Base-by-base conservation (phyloP, 2,888 invertebrate species). In the Fissipunctia ypsillon region DNA sequence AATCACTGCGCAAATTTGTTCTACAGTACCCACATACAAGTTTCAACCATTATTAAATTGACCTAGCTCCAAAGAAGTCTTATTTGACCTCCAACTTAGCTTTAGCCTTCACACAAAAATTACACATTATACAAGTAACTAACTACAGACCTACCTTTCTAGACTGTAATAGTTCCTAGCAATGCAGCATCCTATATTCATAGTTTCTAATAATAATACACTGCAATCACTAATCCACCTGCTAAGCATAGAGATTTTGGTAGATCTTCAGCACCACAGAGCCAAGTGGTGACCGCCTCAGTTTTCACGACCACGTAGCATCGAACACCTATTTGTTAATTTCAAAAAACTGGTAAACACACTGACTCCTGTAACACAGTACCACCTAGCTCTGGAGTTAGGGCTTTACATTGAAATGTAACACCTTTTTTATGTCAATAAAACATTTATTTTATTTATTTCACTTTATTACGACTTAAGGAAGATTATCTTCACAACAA, bases 41-140 rank as follows among this genome's bases (percentile, higher is more conserved):
- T 93, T 93, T 76, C 91, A 92, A 92, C 89, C 89, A 91, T 92
- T 93, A 93, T 92, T 91, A 92, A 92, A 93, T 91, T 91, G 89
- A 91, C 90, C 91, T 88, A 91, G 88, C 91, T 90, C 81, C 76
- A 85, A 89, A 76, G 80, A 89, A 76, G 80, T 38, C 86, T 75
- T 76, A 73, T 86, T 78, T 83, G 75, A 78, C 84, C 74, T 87
- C 71, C 52, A 72, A 76, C 65, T 71, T 61, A 65, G 45, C 54
- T 52, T 54, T 54, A 41, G 50, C 50, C 10, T 61, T 60, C 41
- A 16, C 14, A 43, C 25, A 66, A 61, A 65, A 65, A 56, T 6
- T 12, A 52, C 3, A 50, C 38, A 43, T n/a, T 14, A 50, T 38
- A 22, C 14, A 7, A 14, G 22, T 48, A 41, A 25, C 25, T 41